Conservation (phyloP, 1,140 invertebrate species). For the Holcopasites calliopsidis region DNA sequence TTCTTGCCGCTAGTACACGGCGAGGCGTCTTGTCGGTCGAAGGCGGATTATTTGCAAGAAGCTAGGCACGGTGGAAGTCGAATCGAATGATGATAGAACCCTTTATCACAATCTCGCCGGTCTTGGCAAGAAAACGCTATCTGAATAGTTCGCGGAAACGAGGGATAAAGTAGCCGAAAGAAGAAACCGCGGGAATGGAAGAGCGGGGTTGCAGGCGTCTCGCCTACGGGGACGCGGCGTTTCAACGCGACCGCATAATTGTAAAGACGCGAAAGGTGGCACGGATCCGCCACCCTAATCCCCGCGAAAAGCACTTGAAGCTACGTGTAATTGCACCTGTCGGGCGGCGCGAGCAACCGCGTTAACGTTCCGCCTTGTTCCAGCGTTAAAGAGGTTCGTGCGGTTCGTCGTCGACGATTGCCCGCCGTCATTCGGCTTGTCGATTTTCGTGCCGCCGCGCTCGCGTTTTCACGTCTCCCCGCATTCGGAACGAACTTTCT, state of each 20-base stretch:
- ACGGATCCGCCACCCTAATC: constrained; percentile 22
- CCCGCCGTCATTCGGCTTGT: constrained; percentile 9
- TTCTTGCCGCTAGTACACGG: constrained; percentile 1
- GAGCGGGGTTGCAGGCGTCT: neutral
- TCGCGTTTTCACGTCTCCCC: neutral
- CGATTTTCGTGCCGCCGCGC: neutral
- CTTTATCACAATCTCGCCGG: constrained; percentile 2
- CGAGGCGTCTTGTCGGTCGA: constrained; percentile 2
- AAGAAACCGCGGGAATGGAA: neutral
- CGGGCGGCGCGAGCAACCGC: constrained; percentile 48
- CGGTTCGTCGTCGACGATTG: constrained; percentile 27
- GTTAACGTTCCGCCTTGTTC: constrained; percentile 32
- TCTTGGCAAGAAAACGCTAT: no score
- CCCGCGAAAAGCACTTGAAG: constrained; percentile 55
- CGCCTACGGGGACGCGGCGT: neutral
- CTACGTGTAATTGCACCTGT: constrained; percentile 69
- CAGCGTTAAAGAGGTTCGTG: constrained; percentile 9
- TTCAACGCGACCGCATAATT: neutral
- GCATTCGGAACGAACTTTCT: neutral
- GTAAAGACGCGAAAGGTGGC: constrained; percentile 22
- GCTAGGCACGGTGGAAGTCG: neutral
- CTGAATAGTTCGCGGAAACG: no score
- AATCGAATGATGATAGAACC: neutral
- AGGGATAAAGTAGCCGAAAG: neutral
- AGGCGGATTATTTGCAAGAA: constrained; percentile 11